Evolutionary conservation across 2,888 invertebrate genomes (phyloP).

Genomic region (Microplitis deprimator): DNA sequence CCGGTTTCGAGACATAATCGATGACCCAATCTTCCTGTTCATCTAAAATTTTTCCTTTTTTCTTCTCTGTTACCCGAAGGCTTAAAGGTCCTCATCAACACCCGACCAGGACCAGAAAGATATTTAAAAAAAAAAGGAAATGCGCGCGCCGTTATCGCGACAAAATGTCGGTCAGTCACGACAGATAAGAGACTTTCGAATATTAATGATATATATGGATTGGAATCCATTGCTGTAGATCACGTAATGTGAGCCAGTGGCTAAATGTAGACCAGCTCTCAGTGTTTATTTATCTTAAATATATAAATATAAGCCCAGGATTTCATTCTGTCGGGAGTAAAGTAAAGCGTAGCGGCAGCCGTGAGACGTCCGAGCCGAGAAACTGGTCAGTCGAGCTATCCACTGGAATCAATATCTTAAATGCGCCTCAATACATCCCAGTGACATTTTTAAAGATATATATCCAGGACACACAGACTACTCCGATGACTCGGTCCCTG

Average conservation of each 20-base stretch:
- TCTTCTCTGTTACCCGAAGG: not conserved
- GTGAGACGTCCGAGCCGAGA: not conserved
- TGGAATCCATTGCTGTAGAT: constrained; percentile 2
- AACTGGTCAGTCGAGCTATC: constrained; percentile 34
- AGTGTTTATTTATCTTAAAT: not conserved
- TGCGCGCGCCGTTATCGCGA: not conserved
- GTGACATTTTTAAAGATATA: constrained; percentile 23
- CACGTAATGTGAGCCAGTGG: not conserved
- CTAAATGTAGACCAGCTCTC: constrained; percentile 7
- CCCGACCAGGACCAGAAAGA: too few relatives aligned
- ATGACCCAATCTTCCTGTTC: not conserved
- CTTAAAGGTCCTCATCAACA: too few relatives aligned
- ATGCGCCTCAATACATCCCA: constrained; percentile 5
- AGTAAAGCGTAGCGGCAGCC: too few relatives aligned
- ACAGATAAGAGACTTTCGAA: constrained; percentile 32
- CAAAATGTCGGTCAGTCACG: constrained; percentile 25
- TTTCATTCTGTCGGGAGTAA: too few relatives aligned
- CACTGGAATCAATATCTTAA: constrained; percentile 17
- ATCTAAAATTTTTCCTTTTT: not conserved
- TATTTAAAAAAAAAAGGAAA: too few relatives aligned
- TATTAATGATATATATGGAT: constrained; percentile 37
- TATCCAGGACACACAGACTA: not conserved
- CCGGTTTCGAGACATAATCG: constrained; percentile 1
- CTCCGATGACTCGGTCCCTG: not conserved
- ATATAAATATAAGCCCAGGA: not conserved